Evolutionary conservation across 1,140 invertebrate genomes (phyloP).

Genomic region (Gonioctena quinquepunctata): DNA sequence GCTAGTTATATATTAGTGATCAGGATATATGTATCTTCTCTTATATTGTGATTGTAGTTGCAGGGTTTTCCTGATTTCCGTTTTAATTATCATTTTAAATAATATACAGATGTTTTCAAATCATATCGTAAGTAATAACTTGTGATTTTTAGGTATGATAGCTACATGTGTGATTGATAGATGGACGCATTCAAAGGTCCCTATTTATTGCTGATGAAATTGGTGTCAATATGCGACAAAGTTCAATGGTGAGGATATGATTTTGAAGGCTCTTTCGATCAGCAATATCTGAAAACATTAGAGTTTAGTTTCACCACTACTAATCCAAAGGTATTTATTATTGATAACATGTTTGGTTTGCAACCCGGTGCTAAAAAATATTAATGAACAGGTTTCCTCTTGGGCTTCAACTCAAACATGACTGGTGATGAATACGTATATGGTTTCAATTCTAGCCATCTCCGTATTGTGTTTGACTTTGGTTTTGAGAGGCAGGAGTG

Average conservation of each 20-base stretch:
- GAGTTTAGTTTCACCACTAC: constrained; percentile 96
- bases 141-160: constrained; percentile 83
- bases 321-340: constrained; percentile 78
- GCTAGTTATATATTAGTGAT: too few species aligned
- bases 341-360: too few species aligned
- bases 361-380: too few species aligned
- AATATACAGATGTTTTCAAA: too few species aligned
- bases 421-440: constrained; percentile 89
- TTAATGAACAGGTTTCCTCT: constrained; percentile 77
- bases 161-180: constrained; percentile 92
- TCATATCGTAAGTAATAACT: too few species aligned
- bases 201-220: constrained; percentile 98
- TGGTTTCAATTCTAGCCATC: constrained; percentile 94
- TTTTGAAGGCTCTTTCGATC: constrained; percentile 89
- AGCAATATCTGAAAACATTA: constrained; percentile 89
- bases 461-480: constrained; percentile 94
- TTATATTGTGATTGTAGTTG: too few species aligned
- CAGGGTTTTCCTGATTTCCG: too few species aligned
- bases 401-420: constrained; percentile 86
- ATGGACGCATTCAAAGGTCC: constrained; percentile 97
- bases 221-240: constrained; percentile 88
- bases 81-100: too few species aligned
- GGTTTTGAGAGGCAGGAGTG: constrained; percentile 94
- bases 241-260: constrained; percentile 90
- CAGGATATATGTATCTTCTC: too few species aligned